These are phyloP conservation scores for Omphaloscelis lunosa DNA, from an alignment of 2,888 invertebrate genomes.

Conservation along the genomic window DNA sequence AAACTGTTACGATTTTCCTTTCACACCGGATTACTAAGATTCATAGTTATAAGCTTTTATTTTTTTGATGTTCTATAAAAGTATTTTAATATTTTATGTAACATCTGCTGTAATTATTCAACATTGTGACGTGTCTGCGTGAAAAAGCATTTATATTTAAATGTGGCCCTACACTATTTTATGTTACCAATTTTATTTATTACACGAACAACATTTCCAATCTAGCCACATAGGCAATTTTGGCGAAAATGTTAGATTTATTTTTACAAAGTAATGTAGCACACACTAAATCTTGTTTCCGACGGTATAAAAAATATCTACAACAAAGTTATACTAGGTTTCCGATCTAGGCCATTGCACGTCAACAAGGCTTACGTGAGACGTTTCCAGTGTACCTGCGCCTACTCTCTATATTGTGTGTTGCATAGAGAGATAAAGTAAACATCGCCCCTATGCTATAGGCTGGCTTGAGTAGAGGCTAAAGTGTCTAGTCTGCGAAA, in stretches of 20 bases:
- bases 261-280: conserved; percentile 32
- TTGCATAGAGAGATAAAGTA: conserved; percentile 74
- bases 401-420: conserved; percentile 58
- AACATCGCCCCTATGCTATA: conserved; percentile 74
- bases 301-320: conserved; percentile 20
- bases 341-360: conserved; percentile 60
- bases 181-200: conserved; percentile 44
- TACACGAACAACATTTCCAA: conserved; percentile 39
- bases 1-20: conserved; percentile 80
- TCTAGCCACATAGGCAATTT: conserved; percentile 20
- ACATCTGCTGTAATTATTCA: conserved; percentile 82
- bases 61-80: conserved; percentile 77
- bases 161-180: conserved; percentile 40
- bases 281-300: conserved; percentile 40
- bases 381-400: conserved; percentile 45
- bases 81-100: conserved; percentile 73
- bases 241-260: conserved; percentile 30
- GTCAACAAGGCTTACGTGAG: conserved; percentile 55
- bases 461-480: conserved; percentile 75
- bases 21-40: conserved; percentile 81
- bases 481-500: conserved; percentile 86
- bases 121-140: conserved; percentile 73
- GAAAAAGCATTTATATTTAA: conserved; percentile 64
- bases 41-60: conserved; percentile 75
- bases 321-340: conserved; percentile 45